Evolutionary conservation across 2,888 invertebrate species (phyloP).

Genomic region (Cremastinae sp.): DNA sequence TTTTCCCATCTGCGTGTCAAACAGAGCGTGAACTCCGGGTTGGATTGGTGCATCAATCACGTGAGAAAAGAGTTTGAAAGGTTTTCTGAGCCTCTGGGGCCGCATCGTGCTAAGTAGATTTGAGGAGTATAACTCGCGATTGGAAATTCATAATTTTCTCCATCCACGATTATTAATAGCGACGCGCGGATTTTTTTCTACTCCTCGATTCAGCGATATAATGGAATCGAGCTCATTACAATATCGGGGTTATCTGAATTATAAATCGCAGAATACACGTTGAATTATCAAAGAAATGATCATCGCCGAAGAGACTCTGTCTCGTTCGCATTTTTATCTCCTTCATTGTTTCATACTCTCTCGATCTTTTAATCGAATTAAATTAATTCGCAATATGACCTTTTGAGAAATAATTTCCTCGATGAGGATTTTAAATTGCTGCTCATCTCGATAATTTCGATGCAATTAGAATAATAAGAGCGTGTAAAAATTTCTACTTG

Average conservation of each 20-base stretch:
- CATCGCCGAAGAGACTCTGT: slow-evolving; percentile 32
- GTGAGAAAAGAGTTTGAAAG: slow-evolving; percentile 21
- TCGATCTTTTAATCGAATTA: slow-evolving; percentile 36
- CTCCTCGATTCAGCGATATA: slow-evolving; percentile 23
- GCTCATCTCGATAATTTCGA: background rate
- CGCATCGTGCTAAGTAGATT: slow-evolving; percentile 23
- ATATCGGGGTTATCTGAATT: slow-evolving; percentile 21
- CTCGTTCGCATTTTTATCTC: slow-evolving; percentile 4
- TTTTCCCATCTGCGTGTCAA: slow-evolving; percentile 20
- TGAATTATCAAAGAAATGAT: slow-evolving; percentile 30
- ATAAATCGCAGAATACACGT: slow-evolving; percentile 7
- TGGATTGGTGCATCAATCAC: slow-evolving; percentile 42
- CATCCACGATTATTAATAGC: slow-evolving; percentile 27
- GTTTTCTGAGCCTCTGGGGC: slow-evolving; percentile 41
- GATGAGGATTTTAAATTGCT: slow-evolving; percentile 13
- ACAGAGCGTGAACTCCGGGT: slow-evolving; percentile 34
- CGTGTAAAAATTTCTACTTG: too few species aligned
- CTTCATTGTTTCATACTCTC: background rate
- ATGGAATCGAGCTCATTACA: slow-evolving; percentile 40
- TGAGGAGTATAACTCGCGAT: slow-evolving; percentile 24
- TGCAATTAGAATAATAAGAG: background rate
- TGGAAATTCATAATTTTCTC: slow-evolving; percentile 38
- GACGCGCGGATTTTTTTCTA: slow-evolving; percentile 9
- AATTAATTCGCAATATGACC: slow-evolving; percentile 44
- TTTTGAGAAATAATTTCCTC: slow-evolving; percentile 29